These are phyloP conservation scores for Hiodon tergisus DNA, from an alignment of 2,113 vertebrate genomes.

Conservation along the genomic window DNA sequence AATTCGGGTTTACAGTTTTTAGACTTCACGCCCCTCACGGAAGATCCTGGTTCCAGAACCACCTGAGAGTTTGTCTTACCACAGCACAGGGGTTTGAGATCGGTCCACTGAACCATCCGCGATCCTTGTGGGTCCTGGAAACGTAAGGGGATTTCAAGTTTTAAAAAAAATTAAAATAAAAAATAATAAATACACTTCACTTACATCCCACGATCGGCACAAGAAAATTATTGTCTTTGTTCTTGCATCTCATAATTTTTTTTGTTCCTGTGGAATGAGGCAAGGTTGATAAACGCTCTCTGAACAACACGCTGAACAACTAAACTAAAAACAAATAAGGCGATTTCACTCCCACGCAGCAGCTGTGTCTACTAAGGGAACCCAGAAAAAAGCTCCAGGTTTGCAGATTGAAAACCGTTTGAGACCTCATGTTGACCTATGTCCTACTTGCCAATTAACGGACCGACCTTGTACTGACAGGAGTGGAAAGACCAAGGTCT, in stretches of 20 bases:
- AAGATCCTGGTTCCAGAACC: neutral
- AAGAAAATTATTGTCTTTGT: too few relatives aligned
- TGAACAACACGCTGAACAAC: too few relatives aligned
- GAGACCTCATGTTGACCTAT: neutral
- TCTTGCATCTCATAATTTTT: slow-evolving; percentile 9
- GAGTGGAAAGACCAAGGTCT: slow-evolving; percentile 12
- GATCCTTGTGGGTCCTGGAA: slow-evolving; percentile 82
- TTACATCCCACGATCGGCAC: too few relatives aligned
- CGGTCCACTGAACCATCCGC: slow-evolving; percentile 81
- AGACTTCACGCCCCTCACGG: too few relatives aligned
- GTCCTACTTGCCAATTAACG: slow-evolving; percentile 21
- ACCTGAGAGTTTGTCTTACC: slow-evolving; percentile 57
- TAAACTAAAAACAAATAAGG: too few relatives aligned
- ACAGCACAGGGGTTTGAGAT: slow-evolving; percentile 73
- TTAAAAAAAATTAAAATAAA: slow-evolving; percentile 2
- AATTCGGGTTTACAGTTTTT: neutral
- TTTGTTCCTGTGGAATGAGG: too few relatives aligned
- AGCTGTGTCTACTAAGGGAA: too few relatives aligned
- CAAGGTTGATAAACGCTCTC: too few relatives aligned
- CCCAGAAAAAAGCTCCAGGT: too few relatives aligned
- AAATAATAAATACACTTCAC: neutral
- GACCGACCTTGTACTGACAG: slow-evolving; percentile 18
- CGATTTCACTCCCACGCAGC: too few relatives aligned
- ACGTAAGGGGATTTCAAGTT: neutral
- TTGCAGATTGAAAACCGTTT: too few relatives aligned